A percentile compares a stretch with the other conserved stretches of the same genome.
Evolutionary conservation across 2,113 vertebrate genomes (phyloP).

Genomic region (Amblyopsis rosae): DNA sequence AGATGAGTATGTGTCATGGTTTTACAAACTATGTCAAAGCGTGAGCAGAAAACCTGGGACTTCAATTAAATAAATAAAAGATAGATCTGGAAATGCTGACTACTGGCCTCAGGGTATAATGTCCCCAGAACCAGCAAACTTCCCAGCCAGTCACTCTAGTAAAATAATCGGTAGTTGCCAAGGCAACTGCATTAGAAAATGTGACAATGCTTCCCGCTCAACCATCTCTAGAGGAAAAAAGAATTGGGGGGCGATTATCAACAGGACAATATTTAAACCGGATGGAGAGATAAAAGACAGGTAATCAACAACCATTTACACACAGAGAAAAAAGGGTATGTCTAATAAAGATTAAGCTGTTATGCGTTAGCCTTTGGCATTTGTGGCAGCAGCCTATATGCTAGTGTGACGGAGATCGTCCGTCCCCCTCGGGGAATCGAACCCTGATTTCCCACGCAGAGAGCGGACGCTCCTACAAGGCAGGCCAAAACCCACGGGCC

Average conservation of each 20-base stretch:
- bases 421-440: too few relatives aligned
- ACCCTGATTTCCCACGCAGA: too few relatives aligned
- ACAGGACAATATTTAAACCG: constrained; percentile 66
- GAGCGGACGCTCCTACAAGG: too few relatives aligned
- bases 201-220: constrained; percentile 42
- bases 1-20: background rate
- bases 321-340: constrained; percentile 25
- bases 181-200: constrained; percentile 64
- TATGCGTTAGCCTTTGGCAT: constrained; percentile 61
- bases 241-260: constrained; percentile 56
- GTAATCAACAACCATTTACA: constrained; percentile 49
- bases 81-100: constrained; percentile 31
- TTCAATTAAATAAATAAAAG: background rate
- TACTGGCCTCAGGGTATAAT: constrained; percentile 14
- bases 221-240: constrained; percentile 36
- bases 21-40: background rate
- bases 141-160: constrained; percentile 40
- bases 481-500: too few relatives aligned
- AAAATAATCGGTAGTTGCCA: constrained; percentile 69
- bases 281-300: constrained; percentile 50
- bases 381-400: constrained; percentile 29
- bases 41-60: background rate
- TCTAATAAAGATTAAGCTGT: constrained; percentile 45
- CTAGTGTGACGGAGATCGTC: too few relatives aligned
- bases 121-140: constrained; percentile 45